Evolutionary conservation across 2,888 invertebrate species (phyloP).

Genomic region (Drosophila cracens): DNA sequence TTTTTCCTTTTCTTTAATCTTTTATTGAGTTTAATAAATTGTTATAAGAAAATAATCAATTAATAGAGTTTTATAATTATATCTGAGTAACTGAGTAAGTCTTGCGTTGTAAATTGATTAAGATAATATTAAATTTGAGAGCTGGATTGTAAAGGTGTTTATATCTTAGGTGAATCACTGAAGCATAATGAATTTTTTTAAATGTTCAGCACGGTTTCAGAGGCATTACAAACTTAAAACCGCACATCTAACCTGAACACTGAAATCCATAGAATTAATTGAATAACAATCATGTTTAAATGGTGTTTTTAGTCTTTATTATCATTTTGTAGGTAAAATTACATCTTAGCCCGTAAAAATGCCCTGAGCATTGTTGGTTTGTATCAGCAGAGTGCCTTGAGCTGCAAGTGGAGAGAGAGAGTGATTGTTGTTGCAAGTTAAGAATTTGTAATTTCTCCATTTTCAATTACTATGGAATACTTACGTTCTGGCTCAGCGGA

Average conservation of each 20-base stretch:
- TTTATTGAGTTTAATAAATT: background rate
- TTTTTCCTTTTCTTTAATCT: too few relatives aligned
- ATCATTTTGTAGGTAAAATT: background rate
- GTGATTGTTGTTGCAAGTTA: background rate
- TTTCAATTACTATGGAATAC: background rate
- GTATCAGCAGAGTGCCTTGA: conserved; percentile 44
- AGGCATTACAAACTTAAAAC: background rate
- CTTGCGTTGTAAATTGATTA: background rate
- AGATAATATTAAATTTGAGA: background rate
- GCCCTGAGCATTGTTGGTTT: conserved; percentile 45
- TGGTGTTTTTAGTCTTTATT: background rate
- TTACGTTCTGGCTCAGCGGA: conserved; percentile 55
- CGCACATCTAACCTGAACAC: background rate
- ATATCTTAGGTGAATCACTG: too few relatives aligned
- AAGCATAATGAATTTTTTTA: background rate
- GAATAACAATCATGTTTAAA: background rate
- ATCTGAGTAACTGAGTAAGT: background rate
- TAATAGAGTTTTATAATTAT: background rate
- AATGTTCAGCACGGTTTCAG: background rate
- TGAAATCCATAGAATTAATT: background rate
- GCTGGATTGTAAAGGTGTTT: too few relatives aligned
- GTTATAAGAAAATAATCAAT: background rate
- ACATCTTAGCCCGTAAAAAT: conserved; percentile 30
- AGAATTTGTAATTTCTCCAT: too few relatives aligned
- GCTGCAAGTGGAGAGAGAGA: conserved; percentile 20